These are phyloP conservation scores for Anagrus nilaparvatae DNA, from an alignment of 1,140 invertebrate species.

Conservation along the genomic window DNA sequence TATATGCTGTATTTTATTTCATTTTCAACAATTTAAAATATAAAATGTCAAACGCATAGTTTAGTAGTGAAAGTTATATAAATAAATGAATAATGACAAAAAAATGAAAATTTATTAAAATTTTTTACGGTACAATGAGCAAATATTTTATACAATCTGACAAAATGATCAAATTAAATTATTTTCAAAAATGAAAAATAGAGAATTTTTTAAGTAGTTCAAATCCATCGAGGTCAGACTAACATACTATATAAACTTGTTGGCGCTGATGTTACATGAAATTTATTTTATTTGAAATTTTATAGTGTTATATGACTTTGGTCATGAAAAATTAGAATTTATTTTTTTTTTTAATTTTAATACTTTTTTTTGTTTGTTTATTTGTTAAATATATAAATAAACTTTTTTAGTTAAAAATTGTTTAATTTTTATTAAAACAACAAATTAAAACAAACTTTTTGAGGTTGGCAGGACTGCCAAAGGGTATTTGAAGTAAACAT, in stretches of 20 bases:
- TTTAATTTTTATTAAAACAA: too few species aligned
- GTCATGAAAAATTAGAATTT: not conserved
- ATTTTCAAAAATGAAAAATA: constrained; percentile 10
- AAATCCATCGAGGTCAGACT: constrained; percentile 15
- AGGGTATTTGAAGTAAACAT: too few species aligned
- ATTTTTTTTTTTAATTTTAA: not conserved
- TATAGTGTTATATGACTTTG: constrained; percentile 7
- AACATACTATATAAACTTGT: constrained; percentile 6
- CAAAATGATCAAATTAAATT: too few species aligned
- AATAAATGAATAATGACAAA: not conserved
- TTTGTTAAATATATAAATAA: not conserved
- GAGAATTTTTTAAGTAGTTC: constrained; percentile 16
- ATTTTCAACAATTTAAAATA: not conserved
- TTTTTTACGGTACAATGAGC: constrained; percentile 1
- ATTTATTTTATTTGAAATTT: constrained; percentile 10
- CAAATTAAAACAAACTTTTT: too few species aligned
- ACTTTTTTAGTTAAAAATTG: not conserved
- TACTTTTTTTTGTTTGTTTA: constrained; percentile 10
- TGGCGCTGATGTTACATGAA: constrained; percentile 1
- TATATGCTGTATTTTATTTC: too few species aligned
- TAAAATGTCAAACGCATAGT: not conserved
- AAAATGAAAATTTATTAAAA: not conserved
- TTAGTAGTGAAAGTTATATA: not conserved
- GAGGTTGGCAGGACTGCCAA: too few species aligned
- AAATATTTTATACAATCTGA: constrained; percentile 1